Base-by-base conservation (phyloP, 2,888 invertebrate genomes). In the Blera fallax region DNA sequence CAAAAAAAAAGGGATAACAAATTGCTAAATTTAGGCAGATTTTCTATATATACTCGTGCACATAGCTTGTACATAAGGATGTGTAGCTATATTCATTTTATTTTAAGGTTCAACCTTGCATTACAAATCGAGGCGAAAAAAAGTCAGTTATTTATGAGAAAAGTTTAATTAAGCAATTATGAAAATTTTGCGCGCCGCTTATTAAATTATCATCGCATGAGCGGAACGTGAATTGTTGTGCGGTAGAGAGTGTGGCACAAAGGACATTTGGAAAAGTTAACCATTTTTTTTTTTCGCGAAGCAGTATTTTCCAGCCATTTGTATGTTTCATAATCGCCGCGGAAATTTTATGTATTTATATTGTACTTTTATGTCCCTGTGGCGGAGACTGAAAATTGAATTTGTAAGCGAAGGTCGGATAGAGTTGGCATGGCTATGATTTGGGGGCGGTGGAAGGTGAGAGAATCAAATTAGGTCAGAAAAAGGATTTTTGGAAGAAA, bases 161-260 rank as follows among this genome's bases (percentile, higher is more conserved):
- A 81, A 85, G 85, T 85, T 85, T 85, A 85, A 85, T 81, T 85
- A 85, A 85, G 85, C 85, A 85, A 77, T 85, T 85, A 81, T 81
- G 85, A 85, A 81, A 67, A 85, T 74, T 70, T 65, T 70, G 70
- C 70, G 52, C 65, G 79, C 69, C 67, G 77, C 81, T 81, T 85
- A 81, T 85, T 81, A 85, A 85, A 77, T 85, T 81, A 81, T 77
- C 70, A 85, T 80, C 79, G 79, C 84, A 80, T 80, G 84, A 69
- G 54, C 73, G 74, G 48, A 78, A 83, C 50, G 60, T 67, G 45
- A 32, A 70, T 70, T 70, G 45, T 56, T 69, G 29, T 56, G 27
- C 40, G 37, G 52, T 64, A 6, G 43, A 14, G 16, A 18, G 16
- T 1, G 10, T 32, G 4, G 32, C 32, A 40, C 40, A 67, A 54